Base-by-base conservation (phyloP, 2,797 vertebrate genomes). In the Dryobates pubescens region DNA sequence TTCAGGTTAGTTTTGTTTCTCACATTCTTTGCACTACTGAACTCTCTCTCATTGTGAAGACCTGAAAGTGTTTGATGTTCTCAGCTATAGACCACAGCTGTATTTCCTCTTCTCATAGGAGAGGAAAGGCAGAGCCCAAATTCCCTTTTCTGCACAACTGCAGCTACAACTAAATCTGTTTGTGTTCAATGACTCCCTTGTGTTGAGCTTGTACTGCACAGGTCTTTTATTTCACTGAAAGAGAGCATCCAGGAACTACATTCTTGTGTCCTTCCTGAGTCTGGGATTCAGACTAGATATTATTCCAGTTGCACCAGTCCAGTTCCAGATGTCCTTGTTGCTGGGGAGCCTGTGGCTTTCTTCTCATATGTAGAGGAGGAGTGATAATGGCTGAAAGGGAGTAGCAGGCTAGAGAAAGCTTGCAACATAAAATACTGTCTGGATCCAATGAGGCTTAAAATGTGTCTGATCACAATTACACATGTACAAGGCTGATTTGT, bases 391-490 rank as follows among this genome's bases (percentile, higher is more conserved):
- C 47, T 49, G 22, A 49, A 68, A 87, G 29, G 62, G 23, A 82
- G 26, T 29, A 38, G 23, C 10, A 32, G 30, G 32, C 69, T 56
- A 7, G 47, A 20, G 38, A 74, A 32, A 83, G 17, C 53, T 59
- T 43, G 19, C 7, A 4, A 3, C 20, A 15, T 14, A 38, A 84
- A 92, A 73, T 2, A 29, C 4, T 65, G 38, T 3, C 68, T 84
- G 57, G 32, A 76, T 82, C 49, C 73, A 94, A 84, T 71, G 74
- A 54, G 9, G 27, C 61, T 93, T 89, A 77, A 90, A 87, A 77
- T 82, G 57, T 2, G 8, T 30, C 17, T 85, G 64, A 54, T 91
- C 54, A 17, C 78, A 74, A 73, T 90, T 90, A 47, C 3, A 20
- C 2, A n/a, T 43, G 64, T 68, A 74, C 43, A 41, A 61, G 68